Conservation (phyloP, 1,140 invertebrate species). For the Teleopsis dalmanni region DNA sequence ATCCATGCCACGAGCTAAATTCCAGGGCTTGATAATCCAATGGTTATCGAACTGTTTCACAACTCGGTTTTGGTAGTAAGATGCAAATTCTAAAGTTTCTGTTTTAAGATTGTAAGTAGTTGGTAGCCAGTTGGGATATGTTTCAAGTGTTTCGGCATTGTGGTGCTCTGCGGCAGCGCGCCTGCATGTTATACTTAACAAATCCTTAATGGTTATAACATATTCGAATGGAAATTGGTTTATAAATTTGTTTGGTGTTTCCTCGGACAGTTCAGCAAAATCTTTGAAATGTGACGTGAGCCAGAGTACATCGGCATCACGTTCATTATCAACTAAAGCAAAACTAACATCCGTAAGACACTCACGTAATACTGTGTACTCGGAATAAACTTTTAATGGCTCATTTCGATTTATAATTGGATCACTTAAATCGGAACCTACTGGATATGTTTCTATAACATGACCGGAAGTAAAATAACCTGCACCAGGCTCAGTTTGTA, state of each 20-base stretch:
- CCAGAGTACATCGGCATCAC: conserved; percentile 83
- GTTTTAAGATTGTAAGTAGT: conserved; percentile 80
- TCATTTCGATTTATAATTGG: conserved; percentile 21
- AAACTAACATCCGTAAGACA: conserved; percentile 66
- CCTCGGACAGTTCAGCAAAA: conserved; percentile 58
- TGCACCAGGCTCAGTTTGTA: conserved; percentile 57
- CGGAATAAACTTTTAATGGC: conserved; percentile 61
- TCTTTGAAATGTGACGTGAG: conserved; percentile 68
- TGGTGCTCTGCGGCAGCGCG: conserved; percentile 48
- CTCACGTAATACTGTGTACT: conserved; percentile 64
- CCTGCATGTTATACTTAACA: conserved; percentile 66
- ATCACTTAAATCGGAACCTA: conserved; percentile 17
- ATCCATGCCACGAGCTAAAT: conserved; percentile 81
- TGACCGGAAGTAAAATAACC: conserved; percentile 68
- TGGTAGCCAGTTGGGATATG: conserved; percentile 73
- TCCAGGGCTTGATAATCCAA: conserved; percentile 93
- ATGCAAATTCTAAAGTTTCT: conserved; percentile 72
- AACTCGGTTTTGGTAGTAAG: conserved; percentile 69
- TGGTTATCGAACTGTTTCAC: conserved; percentile 67
- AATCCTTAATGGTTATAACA: conserved; percentile 81
- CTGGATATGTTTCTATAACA: conserved; percentile 58
- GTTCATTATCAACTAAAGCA: conserved; percentile 59
- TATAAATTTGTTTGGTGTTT: conserved; percentile 59
- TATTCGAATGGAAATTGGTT: conserved; percentile 92
- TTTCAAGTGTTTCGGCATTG: conserved; percentile 49